Conservation (phyloP, 2,888 invertebrate genomes). For the Fabriciana adippe region DNA sequence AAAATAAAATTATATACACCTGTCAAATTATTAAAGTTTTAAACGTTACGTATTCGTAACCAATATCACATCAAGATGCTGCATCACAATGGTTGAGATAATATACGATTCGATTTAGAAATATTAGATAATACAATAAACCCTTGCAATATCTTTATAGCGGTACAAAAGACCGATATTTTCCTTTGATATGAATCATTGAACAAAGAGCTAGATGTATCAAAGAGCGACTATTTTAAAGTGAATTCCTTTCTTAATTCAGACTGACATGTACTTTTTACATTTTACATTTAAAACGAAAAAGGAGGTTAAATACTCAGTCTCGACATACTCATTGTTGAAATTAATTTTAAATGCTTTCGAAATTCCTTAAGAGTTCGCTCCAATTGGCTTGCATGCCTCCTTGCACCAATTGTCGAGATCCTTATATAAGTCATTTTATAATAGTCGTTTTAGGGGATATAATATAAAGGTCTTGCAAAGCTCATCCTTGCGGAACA, state of each 20-base stretch:
- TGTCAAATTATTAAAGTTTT: too few species aligned
- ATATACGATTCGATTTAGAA: too few species aligned
- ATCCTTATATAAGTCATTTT: conserved; percentile 29
- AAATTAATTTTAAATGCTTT: conserved; percentile 27
- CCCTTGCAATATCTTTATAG: too few species aligned
- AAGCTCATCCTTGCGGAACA: conserved; percentile 10
- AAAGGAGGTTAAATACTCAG: conserved; percentile 29
- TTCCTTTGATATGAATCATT: background rate
- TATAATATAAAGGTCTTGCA: conserved; percentile 7
- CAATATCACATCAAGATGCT: too few species aligned
- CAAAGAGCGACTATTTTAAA: conserved; percentile 2
- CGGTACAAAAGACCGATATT: background rate
- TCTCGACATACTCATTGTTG: conserved; percentile 27
- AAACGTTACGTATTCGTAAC: too few species aligned
- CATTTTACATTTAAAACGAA: conserved; percentile 17
- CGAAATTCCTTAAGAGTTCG: conserved; percentile 26
- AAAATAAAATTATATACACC: too few species aligned
- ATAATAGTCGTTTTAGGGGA: conserved; percentile 24
- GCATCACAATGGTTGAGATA: too few species aligned
- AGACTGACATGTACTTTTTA: conserved; percentile 13
- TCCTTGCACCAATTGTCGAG: conserved; percentile 30
- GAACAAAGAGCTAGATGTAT: background rate
- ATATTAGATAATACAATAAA: too few species aligned
- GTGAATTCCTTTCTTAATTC: conserved; percentile 10
- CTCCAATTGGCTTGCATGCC: conserved; percentile 30